Conservation (phyloP, 1,140 invertebrate species). For the Drosophila lowei region DNA sequence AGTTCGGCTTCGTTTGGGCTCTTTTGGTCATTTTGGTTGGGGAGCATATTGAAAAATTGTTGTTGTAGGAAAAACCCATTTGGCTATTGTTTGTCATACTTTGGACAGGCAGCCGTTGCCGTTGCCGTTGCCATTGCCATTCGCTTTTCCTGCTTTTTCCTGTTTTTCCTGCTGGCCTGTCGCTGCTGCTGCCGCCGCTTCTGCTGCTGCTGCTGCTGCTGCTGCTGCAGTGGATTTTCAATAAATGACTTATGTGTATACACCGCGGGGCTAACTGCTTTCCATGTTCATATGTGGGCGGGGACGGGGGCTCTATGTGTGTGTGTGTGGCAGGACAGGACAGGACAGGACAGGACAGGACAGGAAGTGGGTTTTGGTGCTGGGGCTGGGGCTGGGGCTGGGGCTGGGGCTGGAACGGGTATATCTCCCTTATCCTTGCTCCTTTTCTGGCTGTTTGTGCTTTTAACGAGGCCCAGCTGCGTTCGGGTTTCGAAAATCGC, state of each 20-base stretch:
- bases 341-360: background rate
- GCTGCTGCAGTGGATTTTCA: constrained; percentile 71
- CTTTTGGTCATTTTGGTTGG: constrained; percentile 66
- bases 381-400: too few relatives aligned
- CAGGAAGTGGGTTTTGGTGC: background rate
- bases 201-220: constrained; percentile 11
- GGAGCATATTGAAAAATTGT: constrained; percentile 78
- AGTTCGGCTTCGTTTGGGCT: constrained; percentile 24
- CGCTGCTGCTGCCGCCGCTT: constrained; percentile 34
- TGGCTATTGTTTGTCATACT: constrained; percentile 80
- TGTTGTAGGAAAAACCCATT: constrained; percentile 79
- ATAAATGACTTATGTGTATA: constrained; percentile 76
- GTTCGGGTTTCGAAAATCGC: constrained; percentile 66
- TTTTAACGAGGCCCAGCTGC: constrained; percentile 77
- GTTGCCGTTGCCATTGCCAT: constrained; percentile 14
- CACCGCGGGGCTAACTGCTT: constrained; percentile 62
- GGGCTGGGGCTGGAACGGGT: too few relatives aligned
- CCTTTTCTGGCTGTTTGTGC: constrained; percentile 54
- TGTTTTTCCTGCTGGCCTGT: constrained; percentile 22
- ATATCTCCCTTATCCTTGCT: background rate
- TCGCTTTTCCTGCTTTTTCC: constrained; percentile 20
- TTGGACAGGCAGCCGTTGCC: constrained; percentile 45
- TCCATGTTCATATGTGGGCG: constrained; percentile 32
- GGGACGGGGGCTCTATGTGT: background rate
- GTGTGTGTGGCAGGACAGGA: background rate